Conservation (phyloP, 2,888 invertebrate species). For the Parthenolecanium corni region DNA sequence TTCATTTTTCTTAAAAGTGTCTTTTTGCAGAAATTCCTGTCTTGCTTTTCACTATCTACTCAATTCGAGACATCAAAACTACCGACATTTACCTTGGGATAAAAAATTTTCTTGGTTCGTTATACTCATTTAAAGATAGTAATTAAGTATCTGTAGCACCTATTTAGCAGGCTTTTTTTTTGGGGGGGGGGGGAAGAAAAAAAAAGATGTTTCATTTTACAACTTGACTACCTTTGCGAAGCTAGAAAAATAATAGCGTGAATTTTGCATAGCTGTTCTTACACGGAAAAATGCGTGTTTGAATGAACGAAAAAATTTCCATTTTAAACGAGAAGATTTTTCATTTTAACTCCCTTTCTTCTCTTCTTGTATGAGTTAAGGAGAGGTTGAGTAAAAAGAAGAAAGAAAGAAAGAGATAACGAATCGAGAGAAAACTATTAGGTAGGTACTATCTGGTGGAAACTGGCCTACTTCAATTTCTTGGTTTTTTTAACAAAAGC, state of each 20-base stretch:
- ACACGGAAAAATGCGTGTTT: background rate
- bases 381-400: no score
- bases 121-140: no score
- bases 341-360: background rate
- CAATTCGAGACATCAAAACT: background rate
- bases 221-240: background rate
- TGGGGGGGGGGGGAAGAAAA: no score
- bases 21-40: no score
- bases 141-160: no score
- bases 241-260: background rate
- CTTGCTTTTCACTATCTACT: background rate
- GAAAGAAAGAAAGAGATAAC: no score
- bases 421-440: no score
- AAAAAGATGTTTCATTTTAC: background rate
- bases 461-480: slow-evolving; percentile 1
- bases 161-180: no score
- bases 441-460: slow-evolving; percentile 6
- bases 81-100: no score
- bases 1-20: no score
- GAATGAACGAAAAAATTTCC: background rate
- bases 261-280: background rate
- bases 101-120: no score
- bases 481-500: slow-evolving; percentile 7
- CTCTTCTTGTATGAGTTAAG: no score
- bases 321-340: slow-evolving; percentile 19